Percentiles rank a stretch among this genome's conserved stretches.
phyloP scores from a whole-genome alignment of 2,888 invertebrate species.

The Anthrax anthrax region DNA sequence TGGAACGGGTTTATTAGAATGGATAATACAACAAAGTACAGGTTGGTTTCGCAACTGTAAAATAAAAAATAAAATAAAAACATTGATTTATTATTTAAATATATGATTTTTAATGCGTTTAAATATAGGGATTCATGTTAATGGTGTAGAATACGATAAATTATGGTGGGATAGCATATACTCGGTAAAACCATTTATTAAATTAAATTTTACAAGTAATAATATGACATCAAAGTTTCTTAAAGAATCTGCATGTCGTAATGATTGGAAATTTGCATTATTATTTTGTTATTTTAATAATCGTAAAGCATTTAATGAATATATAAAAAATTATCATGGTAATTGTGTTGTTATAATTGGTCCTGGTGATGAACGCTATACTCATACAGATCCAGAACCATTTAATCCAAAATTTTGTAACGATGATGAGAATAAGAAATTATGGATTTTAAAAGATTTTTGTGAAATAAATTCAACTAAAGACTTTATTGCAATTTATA shows the following conservation, averaged over 20 bases:
- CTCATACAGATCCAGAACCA: slow-evolving; percentile 58
- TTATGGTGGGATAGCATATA: slow-evolving; percentile 70
- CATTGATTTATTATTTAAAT: neutral
- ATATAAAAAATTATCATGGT: slow-evolving; percentile 49
- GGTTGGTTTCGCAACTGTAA: slow-evolving; percentile 40
- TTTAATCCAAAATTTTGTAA: slow-evolving; percentile 40
- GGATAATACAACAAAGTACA: slow-evolving; percentile 52
- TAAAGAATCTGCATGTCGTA: slow-evolving; percentile 28
- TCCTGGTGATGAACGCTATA: slow-evolving; percentile 44
- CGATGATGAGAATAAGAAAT: no score
- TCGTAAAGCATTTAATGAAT: slow-evolving; percentile 49
- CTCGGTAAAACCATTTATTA: slow-evolving; percentile 55
- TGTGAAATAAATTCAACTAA: slow-evolving; percentile 46
- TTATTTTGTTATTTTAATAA: slow-evolving; percentile 75
- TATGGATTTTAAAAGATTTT: slow-evolving; percentile 42
- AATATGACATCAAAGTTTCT: slow-evolving; percentile 29
- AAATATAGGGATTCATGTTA: slow-evolving; percentile 40
- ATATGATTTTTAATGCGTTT: neutral
- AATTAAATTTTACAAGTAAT: slow-evolving; percentile 41
- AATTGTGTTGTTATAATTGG: slow-evolving; percentile 58
- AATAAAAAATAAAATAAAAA: neutral
- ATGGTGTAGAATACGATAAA: slow-evolving; percentile 62
- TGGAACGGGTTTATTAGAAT: slow-evolving; percentile 69
- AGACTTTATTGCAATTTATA: slow-evolving; percentile 53
- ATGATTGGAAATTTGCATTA: slow-evolving; percentile 36